Conservation (phyloP, 1,140 invertebrate genomes). For the Drosophila nigromelanica region DNA sequence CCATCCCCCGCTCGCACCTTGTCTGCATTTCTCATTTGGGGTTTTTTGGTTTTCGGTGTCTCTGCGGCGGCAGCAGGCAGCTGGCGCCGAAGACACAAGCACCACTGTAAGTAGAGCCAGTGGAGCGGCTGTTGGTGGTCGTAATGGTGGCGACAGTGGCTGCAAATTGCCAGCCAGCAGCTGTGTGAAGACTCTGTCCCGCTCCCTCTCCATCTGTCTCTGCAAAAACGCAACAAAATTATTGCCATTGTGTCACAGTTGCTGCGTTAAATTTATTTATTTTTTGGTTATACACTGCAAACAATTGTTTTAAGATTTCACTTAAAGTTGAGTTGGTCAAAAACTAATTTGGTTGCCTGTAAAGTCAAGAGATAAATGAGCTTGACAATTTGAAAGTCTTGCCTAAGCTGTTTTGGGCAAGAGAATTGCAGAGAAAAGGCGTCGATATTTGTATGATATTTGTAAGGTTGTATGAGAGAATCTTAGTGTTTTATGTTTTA, state of each 20-base stretch:
- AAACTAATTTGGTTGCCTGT: conserved; percentile 3
- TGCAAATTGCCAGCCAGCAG: conserved; percentile 72
- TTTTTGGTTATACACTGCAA: conserved; percentile 31
- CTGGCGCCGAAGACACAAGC: conserved; percentile 40
- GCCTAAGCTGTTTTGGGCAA: not conserved
- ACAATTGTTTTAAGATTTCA: conserved; percentile 21
- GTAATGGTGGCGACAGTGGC: conserved; percentile 52
- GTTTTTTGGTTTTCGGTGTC: conserved; percentile 53
- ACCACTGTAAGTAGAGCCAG: conserved; percentile 9
- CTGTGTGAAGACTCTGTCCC: conserved; percentile 37
- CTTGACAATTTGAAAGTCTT: not conserved
- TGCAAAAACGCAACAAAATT: conserved; percentile 59
- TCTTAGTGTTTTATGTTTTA: too few species aligned
- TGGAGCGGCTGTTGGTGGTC: conserved; percentile 30
- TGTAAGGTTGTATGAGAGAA: too few species aligned
- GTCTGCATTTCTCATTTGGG: conserved; percentile 49
- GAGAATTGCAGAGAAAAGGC: not conserved
- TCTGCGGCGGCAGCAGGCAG: conserved; percentile 37
- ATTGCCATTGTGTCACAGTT: conserved; percentile 57
- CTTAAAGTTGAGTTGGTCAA: not conserved
- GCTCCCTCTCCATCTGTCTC: not conserved
- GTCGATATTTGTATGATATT: too few species aligned
- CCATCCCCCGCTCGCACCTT: conserved; percentile 19
- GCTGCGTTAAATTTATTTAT: conserved; percentile 36
- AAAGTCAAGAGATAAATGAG: conserved; percentile 6